Base-by-base conservation (phyloP, 2,888 invertebrate genomes). In the Subacronicta megacephala region DNA sequence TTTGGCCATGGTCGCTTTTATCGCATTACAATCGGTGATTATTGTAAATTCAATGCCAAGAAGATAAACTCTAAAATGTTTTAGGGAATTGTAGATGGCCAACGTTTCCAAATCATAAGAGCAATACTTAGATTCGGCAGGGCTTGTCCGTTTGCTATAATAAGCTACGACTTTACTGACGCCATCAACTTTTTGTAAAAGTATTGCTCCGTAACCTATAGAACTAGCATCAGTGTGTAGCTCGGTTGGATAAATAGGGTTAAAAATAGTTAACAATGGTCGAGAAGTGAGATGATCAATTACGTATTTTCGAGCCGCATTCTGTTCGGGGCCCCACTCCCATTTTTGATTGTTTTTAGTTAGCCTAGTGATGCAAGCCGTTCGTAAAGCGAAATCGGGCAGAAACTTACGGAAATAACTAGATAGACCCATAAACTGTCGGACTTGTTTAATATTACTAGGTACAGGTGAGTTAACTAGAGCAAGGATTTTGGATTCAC, bases 1-100 rank as follows among this genome's bases (percentile, higher is more conserved):
- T 42, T 42, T 42, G 31, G 17, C 31, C 29, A 42, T 31, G 3
- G 42, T 42, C 12, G 5, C 5, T 17, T 31, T 42, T 31, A 42
- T 42, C 4, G 42, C 10, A 6, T 42, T 42, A 42, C 42, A 42
- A 16, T 42, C 42, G 12, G 42, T 42, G 12, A 42, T 17, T 12
- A 42, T 31, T 6, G 29, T 42, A 17, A 42, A 42, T 29, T 9
- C 17, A 31, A 42, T 29, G 1, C 85, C 85, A 7, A 81, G 61
- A 0, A 89, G 35, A 38, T 87, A 89, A 0, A 78, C 71, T 31
- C 87, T 57, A 61, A 89, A 87, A 7, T 23, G 23, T 23, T 23
- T 23, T 23, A 23, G 9, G 1, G 23, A 7, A 23, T 23, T 23
- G 6, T 37, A 46, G n/a, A 46, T 10, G 3, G 46, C 46, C 3